Evolutionary conservation across 1,140 invertebrate genomes (phyloP).

Genomic region (Popillia japonica): DNA sequence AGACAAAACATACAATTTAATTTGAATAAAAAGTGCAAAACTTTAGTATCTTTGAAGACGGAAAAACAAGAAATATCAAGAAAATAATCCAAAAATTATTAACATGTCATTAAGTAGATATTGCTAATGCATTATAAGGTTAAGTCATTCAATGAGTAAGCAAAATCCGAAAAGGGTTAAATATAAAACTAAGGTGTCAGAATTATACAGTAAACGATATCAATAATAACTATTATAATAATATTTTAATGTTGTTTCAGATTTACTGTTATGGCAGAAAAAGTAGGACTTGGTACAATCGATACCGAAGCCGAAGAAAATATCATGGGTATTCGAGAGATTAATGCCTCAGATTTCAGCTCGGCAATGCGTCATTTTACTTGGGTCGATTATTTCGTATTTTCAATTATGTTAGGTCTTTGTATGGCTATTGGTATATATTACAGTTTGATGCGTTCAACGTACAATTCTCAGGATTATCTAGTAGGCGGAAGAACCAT

Average conservation of each 20-base stretch:
- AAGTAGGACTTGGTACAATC: constrained; percentile 43
- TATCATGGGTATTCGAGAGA: constrained; percentile 47
- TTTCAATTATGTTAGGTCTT: constrained; percentile 73
- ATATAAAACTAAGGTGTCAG: too few relatives aligned
- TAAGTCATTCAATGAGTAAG: too few relatives aligned
- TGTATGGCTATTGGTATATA: constrained; percentile 81
- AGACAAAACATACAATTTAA: too few relatives aligned
- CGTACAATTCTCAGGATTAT: constrained; percentile 77
- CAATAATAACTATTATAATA: too few relatives aligned
- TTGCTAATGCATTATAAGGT: too few relatives aligned
- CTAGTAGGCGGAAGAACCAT: constrained; percentile 85
- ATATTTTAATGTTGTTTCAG: background rate
- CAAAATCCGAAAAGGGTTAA: too few relatives aligned
- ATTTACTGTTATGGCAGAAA: constrained; percentile 48
- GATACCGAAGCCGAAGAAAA: constrained; percentile 47
- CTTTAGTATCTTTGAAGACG: too few relatives aligned
- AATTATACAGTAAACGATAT: too few relatives aligned
- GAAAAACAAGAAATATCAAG: too few relatives aligned
- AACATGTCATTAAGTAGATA: too few relatives aligned
- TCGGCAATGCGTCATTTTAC: constrained; percentile 71
- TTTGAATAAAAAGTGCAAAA: too few relatives aligned
- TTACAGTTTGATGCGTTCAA: constrained; percentile 77
- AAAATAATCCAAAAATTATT: too few relatives aligned
- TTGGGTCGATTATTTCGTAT: constrained; percentile 75
- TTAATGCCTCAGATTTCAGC: constrained; percentile 67